Conservation (phyloP, 2,113 vertebrate species). For the Xyliphius kryptos region DNA sequence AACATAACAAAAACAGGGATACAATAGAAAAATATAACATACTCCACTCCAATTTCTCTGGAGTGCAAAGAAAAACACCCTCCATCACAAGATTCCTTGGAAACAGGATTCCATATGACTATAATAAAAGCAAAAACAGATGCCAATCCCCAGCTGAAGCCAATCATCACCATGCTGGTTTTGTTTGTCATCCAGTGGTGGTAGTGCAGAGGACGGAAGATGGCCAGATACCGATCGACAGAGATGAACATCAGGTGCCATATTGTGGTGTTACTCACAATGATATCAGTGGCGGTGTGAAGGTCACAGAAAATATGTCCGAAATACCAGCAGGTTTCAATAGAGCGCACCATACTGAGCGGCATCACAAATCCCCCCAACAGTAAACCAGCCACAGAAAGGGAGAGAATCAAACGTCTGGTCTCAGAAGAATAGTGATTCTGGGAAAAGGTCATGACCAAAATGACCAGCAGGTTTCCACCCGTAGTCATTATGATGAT, state of each 20-base stretch:
- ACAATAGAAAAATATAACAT: slow-evolving; percentile 66
- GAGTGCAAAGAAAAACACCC: slow-evolving; percentile 65
- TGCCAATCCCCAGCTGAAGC: slow-evolving; percentile 59
- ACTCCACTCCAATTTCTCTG: slow-evolving; percentile 59
- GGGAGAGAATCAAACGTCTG: slow-evolving; percentile 72
- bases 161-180: slow-evolving; percentile 20
- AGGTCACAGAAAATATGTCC: slow-evolving; percentile 73
- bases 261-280: slow-evolving; percentile 70
- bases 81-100: slow-evolving; percentile 53
- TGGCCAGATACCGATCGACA: slow-evolving; percentile 65
- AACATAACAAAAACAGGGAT: slow-evolving; percentile 45
- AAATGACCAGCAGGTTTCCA: slow-evolving; percentile 72
- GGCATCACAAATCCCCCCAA: slow-evolving; percentile 73
- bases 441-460: slow-evolving; percentile 69
- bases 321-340: slow-evolving; percentile 76
- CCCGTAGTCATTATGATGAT: slow-evolving; percentile 65
- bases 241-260: slow-evolving; percentile 76
- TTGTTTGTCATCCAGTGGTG: slow-evolving; percentile 20
- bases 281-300: slow-evolving; percentile 67
- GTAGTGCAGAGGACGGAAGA: slow-evolving; percentile 36
- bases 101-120: slow-evolving; percentile 63
- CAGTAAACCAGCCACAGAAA: slow-evolving; percentile 69
- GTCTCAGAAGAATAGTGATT: slow-evolving; percentile 66
- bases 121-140: slow-evolving; percentile 69
- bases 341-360: slow-evolving; percentile 71